Base-by-base conservation (phyloP, 2,888 invertebrate genomes). In the Barypeithes pellucidus region DNA sequence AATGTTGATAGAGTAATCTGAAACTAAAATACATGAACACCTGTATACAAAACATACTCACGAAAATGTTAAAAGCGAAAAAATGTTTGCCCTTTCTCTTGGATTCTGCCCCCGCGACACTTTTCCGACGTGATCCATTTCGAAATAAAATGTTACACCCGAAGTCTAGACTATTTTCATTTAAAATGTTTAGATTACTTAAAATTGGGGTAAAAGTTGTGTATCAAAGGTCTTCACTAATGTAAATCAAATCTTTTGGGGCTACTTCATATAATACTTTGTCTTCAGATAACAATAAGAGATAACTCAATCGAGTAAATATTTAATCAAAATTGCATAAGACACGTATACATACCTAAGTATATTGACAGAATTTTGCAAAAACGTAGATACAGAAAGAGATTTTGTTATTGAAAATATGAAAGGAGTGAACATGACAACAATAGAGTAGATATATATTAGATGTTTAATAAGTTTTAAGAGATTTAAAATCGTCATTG, bases 121-220 rank as follows among this genome's bases (percentile, higher is more conserved):
- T 72, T 76, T 76, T 52, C 77, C 79, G 20, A 77, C 74, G 62
- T 81, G 79, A 76, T 82, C 81, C 81, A 81, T 82, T 43, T 43
- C 65, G 14, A 8, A 22, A 22, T n/a, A 2, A 60, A n/a, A 41
- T 36, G 54, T 52, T 29, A 2, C 54, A 16, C 0, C 16, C 33
- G n/a, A 2, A 0, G 8, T 57, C 18, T 7, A 57, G 8, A 57
- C 33, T 33, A 16, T 5, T 52, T 29, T 29, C 52, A 29, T 52
- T 52, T 7, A n/a, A 20, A 50, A 4, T 8, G 24, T 52, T 52
- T n/a, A 24, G 5, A 24, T 52, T 24, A 14, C 1, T 52, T 29
- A 8, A 52, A 29, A 8, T 52, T 52, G 14, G 12, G 14, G n/a
- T 52, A 12, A 24, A 24, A 52, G 29, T 29, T 7, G 12, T 14